A percentile compares a stretch with the other conserved stretches of the same genome.
Conservation (phyloP, 2,113 vertebrate genomes). For the Aleadryas rufinucha region DNA sequence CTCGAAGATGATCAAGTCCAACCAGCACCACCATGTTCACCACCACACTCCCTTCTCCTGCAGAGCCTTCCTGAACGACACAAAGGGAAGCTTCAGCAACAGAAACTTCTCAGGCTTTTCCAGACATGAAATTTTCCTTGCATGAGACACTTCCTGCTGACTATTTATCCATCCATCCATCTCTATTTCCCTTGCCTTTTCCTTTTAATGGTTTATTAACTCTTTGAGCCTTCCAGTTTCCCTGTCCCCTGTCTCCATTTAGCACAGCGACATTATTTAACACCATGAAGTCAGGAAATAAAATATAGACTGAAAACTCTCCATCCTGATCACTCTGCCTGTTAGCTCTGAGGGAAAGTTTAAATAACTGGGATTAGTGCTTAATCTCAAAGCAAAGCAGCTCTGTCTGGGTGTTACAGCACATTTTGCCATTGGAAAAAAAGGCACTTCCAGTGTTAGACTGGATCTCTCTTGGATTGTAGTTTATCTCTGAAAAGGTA, state of each 20-base stretch:
- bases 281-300: background rate
- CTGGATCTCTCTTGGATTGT: background rate
- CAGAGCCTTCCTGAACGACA: background rate
- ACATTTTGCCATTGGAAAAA: background rate
- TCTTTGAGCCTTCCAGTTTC: background rate
- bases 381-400: background rate
- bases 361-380: background rate
- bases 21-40: background rate
- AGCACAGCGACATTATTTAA: background rate
- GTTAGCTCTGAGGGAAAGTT: background rate
- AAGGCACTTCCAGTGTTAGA: background rate
- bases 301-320: background rate
- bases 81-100: background rate
- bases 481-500: background rate
- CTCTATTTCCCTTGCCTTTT: background rate
- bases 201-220: background rate
- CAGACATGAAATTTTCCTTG: background rate
- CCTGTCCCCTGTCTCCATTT: background rate
- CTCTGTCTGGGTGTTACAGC: background rate
- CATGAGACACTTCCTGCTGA: background rate
- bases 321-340: background rate
- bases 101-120: background rate
- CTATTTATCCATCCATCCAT: background rate
- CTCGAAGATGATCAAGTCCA: accelerated
- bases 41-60: background rate